phyloP scores from a whole-genome alignment of 2,797 vertebrate genomes.

The Nothura maculosa region DNA sequence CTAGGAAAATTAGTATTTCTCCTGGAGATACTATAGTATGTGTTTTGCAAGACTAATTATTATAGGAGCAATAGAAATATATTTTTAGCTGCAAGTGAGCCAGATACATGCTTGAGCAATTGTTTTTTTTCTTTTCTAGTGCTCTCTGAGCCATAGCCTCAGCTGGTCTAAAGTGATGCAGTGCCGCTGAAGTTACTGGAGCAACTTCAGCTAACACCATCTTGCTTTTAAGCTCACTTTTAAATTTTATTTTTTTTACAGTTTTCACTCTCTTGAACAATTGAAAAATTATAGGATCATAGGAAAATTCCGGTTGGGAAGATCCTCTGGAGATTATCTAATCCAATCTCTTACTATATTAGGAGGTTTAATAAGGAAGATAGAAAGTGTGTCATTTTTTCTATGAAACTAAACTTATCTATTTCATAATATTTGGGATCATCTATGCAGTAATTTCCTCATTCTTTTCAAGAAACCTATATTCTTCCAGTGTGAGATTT shows the following conservation, averaged over 20 bases:
- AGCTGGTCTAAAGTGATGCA: rapidly evolving
- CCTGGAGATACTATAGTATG: neutral
- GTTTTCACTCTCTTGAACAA: neutral
- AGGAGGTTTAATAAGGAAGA: neutral
- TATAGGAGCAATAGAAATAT: neutral
- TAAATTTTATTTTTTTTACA: neutral
- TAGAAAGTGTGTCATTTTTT: neutral
- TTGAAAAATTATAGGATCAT: neutral
- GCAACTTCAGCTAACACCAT: neutral
- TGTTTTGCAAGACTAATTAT: neutral
- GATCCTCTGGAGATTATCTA: neutral
- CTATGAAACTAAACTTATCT: neutral
- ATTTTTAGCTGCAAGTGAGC: neutral
- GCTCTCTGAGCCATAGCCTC: neutral
- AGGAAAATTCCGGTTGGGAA: neutral
- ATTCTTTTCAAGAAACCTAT: neutral
- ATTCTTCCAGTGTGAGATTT: neutral
- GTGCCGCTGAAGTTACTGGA: neutral
- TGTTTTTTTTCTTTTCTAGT: neutral
- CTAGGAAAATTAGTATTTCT: neutral
- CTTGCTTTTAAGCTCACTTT: neutral
- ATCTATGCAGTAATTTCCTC: neutral
- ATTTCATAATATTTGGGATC: neutral
- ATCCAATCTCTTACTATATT: neutral
- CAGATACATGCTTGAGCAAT: neutral